Conservation (phyloP, 1,140 invertebrate species). For the Chironomus striatipennis region DNA sequence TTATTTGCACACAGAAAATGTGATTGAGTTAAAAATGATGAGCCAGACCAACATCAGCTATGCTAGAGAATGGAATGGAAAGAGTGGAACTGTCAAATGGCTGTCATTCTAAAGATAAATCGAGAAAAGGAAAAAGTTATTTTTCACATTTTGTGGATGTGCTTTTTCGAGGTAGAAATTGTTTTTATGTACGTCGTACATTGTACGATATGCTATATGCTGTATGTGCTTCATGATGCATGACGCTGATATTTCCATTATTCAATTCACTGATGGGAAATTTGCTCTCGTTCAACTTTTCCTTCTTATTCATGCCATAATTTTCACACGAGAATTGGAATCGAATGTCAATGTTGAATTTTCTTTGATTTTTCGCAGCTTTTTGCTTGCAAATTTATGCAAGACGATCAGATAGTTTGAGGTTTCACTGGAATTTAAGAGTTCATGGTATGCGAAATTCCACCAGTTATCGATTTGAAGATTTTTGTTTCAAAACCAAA, state of each 20-base stretch:
- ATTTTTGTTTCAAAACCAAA: no score
- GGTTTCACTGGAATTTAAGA: no score
- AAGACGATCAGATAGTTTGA: no score
- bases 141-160: background rate
- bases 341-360: background rate
- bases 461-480: no score
- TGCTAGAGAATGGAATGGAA: background rate
- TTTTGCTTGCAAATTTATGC: no score
- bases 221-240: background rate
- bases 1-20: background rate
- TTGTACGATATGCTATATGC: background rate
- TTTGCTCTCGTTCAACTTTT: background rate
- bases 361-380: no score
- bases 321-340: background rate
- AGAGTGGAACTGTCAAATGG: background rate
- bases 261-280: background rate
- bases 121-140: background rate
- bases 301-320: background rate
- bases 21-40: conserved; percentile 5
- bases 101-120: conserved; percentile 3
- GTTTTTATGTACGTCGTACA: no score
- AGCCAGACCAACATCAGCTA: background rate
- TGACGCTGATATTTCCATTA: background rate
- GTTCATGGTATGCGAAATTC: no score
- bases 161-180: background rate